These are phyloP conservation scores for Abscondita cerata DNA, from an alignment of 2,888 invertebrate genomes.

Conservation along the genomic window DNA sequence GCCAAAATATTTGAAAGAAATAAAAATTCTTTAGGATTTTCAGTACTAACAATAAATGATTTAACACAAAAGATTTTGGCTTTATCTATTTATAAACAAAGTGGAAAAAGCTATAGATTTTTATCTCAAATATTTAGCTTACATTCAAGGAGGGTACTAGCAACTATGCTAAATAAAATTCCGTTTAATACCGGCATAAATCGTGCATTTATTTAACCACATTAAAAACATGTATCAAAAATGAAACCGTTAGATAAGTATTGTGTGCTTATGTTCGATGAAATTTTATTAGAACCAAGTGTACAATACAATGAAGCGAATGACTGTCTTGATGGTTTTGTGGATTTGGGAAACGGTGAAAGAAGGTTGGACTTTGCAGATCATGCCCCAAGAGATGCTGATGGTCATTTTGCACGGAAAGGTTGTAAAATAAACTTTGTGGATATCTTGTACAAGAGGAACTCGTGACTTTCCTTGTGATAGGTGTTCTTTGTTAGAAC, in stretches of 20 bases:
- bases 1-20: too few relatives aligned
- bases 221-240: background rate
- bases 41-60: too few relatives aligned
- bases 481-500: too few relatives aligned
- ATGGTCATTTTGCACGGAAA: too few relatives aligned
- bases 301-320: conserved; percentile 34
- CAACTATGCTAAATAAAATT: background rate
- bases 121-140: background rate
- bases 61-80: conserved; percentile 10
- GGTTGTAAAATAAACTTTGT: too few relatives aligned
- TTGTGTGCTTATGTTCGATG: conserved; percentile 35
- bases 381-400: conserved; percentile 32
- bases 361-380: conserved; percentile 37
- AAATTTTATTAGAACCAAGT: conserved; percentile 32
- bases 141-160: background rate
- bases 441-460: too few relatives aligned
- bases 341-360: conserved; percentile 31
- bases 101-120: conserved; percentile 15
- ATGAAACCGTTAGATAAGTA: background rate
- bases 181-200: conserved; percentile 1
- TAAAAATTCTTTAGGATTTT: too few relatives aligned
- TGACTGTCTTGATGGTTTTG: conserved; percentile 38
- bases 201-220: background rate
- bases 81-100: conserved; percentile 4
- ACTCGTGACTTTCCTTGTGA: too few relatives aligned